phyloP scores from a whole-genome alignment of 2,888 invertebrate genomes.

The Melangyna quadrimaculata region DNA sequence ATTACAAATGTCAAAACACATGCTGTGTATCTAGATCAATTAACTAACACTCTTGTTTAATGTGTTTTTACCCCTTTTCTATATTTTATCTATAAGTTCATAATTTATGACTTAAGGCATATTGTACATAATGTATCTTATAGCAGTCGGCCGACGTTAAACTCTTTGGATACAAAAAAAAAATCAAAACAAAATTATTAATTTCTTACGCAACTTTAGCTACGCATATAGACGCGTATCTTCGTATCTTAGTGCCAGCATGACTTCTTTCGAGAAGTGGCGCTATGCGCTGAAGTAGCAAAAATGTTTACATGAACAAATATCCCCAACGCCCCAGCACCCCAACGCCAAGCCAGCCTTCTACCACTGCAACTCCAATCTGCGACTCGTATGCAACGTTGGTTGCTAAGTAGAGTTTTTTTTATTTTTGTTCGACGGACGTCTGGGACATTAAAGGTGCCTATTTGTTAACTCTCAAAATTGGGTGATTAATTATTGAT shows the following conservation, averaged over 20 bases:
- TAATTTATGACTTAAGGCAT: conserved; percentile 36
- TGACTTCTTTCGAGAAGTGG: conserved; percentile 1
- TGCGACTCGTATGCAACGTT: background rate
- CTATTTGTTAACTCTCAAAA: conserved; percentile 51
- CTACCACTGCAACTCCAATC: background rate
- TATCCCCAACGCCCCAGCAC: too few species aligned
- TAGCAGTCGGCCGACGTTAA: too few species aligned
- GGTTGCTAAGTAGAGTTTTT: background rate
- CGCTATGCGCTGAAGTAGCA: background rate
- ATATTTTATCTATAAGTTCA: background rate
- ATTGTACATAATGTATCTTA: too few species aligned
- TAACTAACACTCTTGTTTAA: background rate
- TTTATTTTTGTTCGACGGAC: background rate
- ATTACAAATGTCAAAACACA: conserved; percentile 44
- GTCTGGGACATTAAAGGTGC: conserved; percentile 16
- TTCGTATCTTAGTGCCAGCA: conserved; percentile 29
- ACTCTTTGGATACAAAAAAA: conserved; percentile 14
- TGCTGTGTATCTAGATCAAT: conserved; percentile 29
- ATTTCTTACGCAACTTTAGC: conserved; percentile 42
- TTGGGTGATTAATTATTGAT: conserved; percentile 57
- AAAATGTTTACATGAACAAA: background rate
- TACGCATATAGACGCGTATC: too few species aligned
- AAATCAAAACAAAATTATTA: conserved; percentile 41
- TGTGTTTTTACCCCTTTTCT: background rate
- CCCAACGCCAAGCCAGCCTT: too few species aligned